Base-by-base conservation (phyloP, 2,797 vertebrate genomes). In the Sitta carolinensis region DNA sequence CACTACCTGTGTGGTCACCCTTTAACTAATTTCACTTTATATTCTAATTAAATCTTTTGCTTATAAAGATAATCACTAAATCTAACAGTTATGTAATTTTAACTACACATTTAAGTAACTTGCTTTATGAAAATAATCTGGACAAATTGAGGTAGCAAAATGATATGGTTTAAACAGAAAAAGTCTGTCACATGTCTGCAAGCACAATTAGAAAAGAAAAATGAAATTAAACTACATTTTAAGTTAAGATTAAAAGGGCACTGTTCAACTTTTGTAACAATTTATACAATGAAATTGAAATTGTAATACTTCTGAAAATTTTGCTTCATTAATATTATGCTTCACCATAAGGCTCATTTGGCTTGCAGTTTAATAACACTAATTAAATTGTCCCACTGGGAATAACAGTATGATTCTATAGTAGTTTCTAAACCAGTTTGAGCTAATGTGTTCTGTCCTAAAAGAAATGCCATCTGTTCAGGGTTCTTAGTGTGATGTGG, bases 311-410 rank as follows among this genome's bases (percentile, higher is more conserved):
- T 80, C 13, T 63, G 59, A 88, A 87, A 74, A 48, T 70, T 91
- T 29, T 77, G 3, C 36, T 72, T 90, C 30, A 29, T 80, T 82
- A 80, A 47, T 86, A 74, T 55, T 57, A 63, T 51, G 38, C 50
- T 69, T 70, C 57, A 55, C n/a, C 32, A 26, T 80, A 63, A 67
- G 45, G 45, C 32, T 94, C 17, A 52, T 69, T 90, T 80, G 57
- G 48, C 69, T 93, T 90, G 48, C 45, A 67, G 88, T 90, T 90
- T 80, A 80, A 51, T 88, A 52, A 40, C n/a, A 48, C 70, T 73
- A 86, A 70, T 87, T 93, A 78, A 27, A 25, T 47, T 75, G 16
- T 67, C 58, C 66, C 22, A 70, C 17, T 83, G 68, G 43, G 36
- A 83, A 70, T 70, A 90, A 59, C 25, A 66, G 2, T 69, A 17